Base-by-base conservation (phyloP, 1,140 invertebrate genomes). In the Pararge aegeria region DNA sequence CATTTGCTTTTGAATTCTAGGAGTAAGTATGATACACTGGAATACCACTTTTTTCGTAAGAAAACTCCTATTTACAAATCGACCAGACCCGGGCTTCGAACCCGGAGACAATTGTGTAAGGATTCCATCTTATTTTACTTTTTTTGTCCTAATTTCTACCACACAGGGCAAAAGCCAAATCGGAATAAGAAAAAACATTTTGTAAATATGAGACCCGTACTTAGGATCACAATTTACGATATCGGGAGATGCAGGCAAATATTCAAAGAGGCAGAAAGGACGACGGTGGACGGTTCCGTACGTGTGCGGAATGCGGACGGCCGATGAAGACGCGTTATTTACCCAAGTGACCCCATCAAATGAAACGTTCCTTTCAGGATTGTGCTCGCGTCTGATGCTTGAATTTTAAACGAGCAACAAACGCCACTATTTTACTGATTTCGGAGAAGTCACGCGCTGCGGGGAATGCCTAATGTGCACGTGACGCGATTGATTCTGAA, bases 281-380 rank as follows among this genome's bases (percentile, higher is more conserved):
- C 29, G 57, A n/a, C 21, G 29, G 27, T 48, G 53, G 55, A 55
- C 61, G 58, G 61, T 44, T 16, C 5, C 37, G 54, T 56, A 73
- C 80, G 77, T 78, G 77, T 50, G 30, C 44, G 20, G 70, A 60
- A 64, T 65, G 64, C 63, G 38, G 63, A 38, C 55, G 61, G 49
- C 61, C 51, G 61, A 77, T 78, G 70, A 72, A 76, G 73, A 79
- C 76, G 66, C 71, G 74, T 70, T 80, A 81, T 81, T 78, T 78
- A 80, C 75, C 68, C 66, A 75, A 80, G 66, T 80, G 82, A 85
- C 78, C 77, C 71, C 71, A 70, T 75, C 75, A 80, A 73, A 78
- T 78, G 76, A 70, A 80, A 74, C 66, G 73, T 68, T 78, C 71
- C 70, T 70, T 66, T 63, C 74, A 70, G 76, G 75, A 83, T 80